Percentiles rank a stretch among this genome's conserved stretches.
phyloP scores from a whole-genome alignment of 2,113 vertebrate species.

The Trogon surrucura region DNA sequence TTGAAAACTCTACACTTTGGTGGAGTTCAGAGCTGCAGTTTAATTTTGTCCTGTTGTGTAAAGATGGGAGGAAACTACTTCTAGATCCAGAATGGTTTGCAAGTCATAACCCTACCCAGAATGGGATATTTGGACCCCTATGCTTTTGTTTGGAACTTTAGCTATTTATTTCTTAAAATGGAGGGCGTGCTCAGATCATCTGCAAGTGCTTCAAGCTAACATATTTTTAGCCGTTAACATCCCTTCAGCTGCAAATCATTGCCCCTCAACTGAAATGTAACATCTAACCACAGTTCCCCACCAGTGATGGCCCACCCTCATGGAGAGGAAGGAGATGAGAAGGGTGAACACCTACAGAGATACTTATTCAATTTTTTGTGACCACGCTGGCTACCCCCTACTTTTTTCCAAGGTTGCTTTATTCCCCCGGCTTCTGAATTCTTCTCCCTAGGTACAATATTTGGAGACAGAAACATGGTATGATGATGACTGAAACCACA shows the following conservation, averaged over 20 bases:
- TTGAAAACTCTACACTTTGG: neutral
- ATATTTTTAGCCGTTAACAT: neutral
- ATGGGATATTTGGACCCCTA: neutral
- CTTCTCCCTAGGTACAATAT: neutral
- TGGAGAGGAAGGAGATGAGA: neutral
- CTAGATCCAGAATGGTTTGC: conserved; percentile 36
- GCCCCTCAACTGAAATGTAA: neutral
- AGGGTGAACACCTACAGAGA: neutral
- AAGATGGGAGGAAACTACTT: conserved; percentile 57
- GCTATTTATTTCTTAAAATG: conserved; percentile 20
- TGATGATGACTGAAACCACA: conserved; percentile 15
- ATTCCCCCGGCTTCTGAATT: neutral
- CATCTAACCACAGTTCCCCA: neutral
- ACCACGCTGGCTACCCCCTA: neutral
- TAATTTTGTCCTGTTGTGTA: conserved; percentile 27
- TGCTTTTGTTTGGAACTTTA: conserved; percentile 22
- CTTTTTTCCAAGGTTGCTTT: neutral
- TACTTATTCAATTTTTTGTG: neutral
- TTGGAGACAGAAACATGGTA: neutral
- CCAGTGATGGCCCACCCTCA: neutral
- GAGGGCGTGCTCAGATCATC: conserved; percentile 24
- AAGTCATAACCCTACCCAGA: conserved; percentile 32
- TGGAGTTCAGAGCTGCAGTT: neutral
- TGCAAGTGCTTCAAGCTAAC: conserved; percentile 21
- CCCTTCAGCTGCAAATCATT: neutral